Percentiles rank a stretch among this genome's conserved stretches.
Conservation (phyloP, 2,888 invertebrate species). For the Perizoma flavofasciatum region DNA sequence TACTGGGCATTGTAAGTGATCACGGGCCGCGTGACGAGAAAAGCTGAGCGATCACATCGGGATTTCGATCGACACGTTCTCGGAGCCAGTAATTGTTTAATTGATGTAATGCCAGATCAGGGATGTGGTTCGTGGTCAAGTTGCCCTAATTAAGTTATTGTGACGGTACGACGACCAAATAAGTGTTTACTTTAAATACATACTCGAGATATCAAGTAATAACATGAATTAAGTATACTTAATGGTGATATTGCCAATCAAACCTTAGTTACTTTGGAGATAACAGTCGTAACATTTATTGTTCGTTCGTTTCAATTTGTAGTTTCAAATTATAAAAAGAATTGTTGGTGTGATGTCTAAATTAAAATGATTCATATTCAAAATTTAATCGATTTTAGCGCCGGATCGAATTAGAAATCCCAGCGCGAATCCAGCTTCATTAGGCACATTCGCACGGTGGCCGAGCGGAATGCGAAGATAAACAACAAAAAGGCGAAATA, state of each 20-base stretch:
- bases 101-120: no score
- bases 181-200: no score
- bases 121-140: no score
- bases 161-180: no score
- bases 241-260: neutral
- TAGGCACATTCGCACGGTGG: constrained; percentile 60
- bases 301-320: constrained; percentile 15
- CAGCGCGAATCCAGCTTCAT: constrained; percentile 37
- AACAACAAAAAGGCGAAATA: constrained; percentile 56
- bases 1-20: no score
- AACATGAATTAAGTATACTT: no score
- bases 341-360: constrained; percentile 25
- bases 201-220: no score
- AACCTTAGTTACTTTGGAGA: constrained; percentile 2
- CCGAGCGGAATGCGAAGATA: constrained; percentile 49
- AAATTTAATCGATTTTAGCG: constrained; percentile 36
- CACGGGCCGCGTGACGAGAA: no score
- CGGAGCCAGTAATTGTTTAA: no score
- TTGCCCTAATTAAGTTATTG: no score
- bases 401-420: constrained; percentile 33
- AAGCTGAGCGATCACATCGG: no score
- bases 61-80: no score
- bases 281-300: constrained; percentile 5
- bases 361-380: constrained; percentile 30
- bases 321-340: constrained; percentile 23